Evolutionary conservation across 2,797 vertebrate genomes (phyloP), one percentile per base, ranked within the genome.

Genomic region (Anguilla anguilla): DNA sequence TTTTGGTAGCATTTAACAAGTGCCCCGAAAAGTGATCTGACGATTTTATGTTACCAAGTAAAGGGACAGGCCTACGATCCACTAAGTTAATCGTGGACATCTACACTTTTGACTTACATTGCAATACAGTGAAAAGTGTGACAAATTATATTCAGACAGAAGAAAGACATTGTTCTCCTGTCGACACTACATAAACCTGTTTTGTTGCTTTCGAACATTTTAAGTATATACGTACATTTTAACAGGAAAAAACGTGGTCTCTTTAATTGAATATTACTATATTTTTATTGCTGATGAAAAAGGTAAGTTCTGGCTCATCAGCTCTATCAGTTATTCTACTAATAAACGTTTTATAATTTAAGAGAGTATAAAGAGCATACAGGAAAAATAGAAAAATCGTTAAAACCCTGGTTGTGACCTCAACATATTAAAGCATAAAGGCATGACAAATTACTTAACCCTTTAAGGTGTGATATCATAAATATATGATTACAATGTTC

Each of bases 121-220:
- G 31, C 17, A 81, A 46, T 25, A 82, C 39, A 82, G 19, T 51
- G 43, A 49, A 82, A 82, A 49, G 39, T 51, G 43, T 22, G 25
- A 22, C 43, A 49, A 49, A 82, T 49, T 82, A 82, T 51, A 25
- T 82, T 82, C 74, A 79, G 79, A 82, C 19, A 82, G 25, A 25
- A 82, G 39, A 19, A 82, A 49, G 9, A 82, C 15, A 79, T 74
- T 79, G 22, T 19, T 43, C 2, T n/a, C 43, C 22, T 82, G 39
- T n/a, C 7, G 35, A 46, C 17, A 46, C 74, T 74, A 17, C n/a
- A 51, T n/a, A 7, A 49, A 82, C 79, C 17, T 25, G 15, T 46
- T 39, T 19, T 39, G 35, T 22, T 82, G 46, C 25, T 82, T 82
- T 15, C 17, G 46, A 49, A 82, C 39, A 82, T 49, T 22, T 82